Conservation (phyloP, 2,888 invertebrate species). For the Noctua janthe region DNA sequence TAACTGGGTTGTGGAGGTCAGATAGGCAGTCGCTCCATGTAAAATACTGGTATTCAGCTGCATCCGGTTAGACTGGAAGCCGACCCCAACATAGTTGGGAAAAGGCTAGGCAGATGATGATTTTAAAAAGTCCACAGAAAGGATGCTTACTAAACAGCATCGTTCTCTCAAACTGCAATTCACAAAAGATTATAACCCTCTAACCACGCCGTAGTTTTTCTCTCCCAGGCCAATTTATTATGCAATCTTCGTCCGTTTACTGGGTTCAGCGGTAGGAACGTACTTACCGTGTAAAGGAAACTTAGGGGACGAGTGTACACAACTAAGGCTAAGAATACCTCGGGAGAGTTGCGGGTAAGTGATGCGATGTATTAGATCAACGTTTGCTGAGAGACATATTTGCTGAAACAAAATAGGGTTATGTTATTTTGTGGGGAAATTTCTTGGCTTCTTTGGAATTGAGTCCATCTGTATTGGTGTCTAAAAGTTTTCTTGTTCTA, state of each 20-base stretch:
- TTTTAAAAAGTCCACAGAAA: not conserved
- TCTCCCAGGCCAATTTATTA: constrained; percentile 54
- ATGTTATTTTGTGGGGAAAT: not conserved
- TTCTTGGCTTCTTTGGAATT: not conserved
- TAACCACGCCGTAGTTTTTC: constrained; percentile 41
- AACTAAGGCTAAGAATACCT: constrained; percentile 39
- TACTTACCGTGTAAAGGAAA: constrained; percentile 49
- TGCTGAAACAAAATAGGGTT: constrained; percentile 15
- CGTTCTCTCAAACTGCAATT: constrained; percentile 11
- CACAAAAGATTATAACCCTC: constrained; percentile 35
- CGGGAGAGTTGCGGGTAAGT: constrained; percentile 40
- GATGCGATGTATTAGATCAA: constrained; percentile 58
- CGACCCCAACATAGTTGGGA: no score
- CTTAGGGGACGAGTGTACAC: constrained; percentile 35
- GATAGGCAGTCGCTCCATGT: no score
- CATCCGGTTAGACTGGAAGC: no score
- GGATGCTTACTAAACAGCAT: not conserved
- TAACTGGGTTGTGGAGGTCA: no score
- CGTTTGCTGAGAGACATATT: constrained; percentile 28
- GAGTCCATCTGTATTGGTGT: not conserved
- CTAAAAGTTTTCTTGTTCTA: not conserved
- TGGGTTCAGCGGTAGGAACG: constrained; percentile 38
- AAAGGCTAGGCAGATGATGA: no score
- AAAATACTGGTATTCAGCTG: no score
- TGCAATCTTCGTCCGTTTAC: constrained; percentile 57